Percentiles rank a stretch among this genome's conserved stretches.
phyloP scores from a whole-genome alignment of 2,888 invertebrate genomes.

The Drosophila nr. perissopoda region DNA sequence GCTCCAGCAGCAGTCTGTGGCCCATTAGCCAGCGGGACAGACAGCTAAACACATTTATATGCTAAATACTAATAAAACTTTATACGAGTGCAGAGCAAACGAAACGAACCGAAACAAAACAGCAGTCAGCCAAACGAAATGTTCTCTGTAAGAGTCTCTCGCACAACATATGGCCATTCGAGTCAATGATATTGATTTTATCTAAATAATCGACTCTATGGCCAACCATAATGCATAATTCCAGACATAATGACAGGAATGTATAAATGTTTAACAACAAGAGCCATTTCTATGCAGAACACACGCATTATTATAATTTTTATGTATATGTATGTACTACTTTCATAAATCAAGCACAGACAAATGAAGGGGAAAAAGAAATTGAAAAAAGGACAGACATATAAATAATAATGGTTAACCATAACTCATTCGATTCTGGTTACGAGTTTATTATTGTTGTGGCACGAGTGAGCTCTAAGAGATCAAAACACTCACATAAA shows the following conservation, averaged over 20 bases:
- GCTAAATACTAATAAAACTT: conserved; percentile 67
- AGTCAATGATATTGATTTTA: conserved; percentile 20
- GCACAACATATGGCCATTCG: conserved; percentile 32
- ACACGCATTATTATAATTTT: background rate
- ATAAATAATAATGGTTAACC: background rate
- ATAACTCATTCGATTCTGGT: background rate
- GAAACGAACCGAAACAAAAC: background rate
- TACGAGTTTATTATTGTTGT: no score
- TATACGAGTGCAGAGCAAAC: conserved; percentile 11
- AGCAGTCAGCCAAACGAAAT: background rate
- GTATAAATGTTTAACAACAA: background rate
- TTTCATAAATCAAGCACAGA: background rate
- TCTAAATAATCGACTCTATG: conserved; percentile 7
- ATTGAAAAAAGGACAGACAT: background rate
- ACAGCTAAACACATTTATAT: conserved; percentile 69
- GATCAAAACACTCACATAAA: no score
- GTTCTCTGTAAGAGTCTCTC: background rate
- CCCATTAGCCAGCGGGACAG: conserved; percentile 47
- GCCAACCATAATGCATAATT: conserved; percentile 11
- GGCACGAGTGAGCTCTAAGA: no score
- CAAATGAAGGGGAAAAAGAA: background rate
- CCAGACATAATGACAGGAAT: conserved; percentile 3
- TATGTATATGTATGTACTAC: background rate
- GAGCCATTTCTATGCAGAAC: background rate
- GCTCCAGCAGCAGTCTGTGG: conserved; percentile 30